Base-by-base conservation (phyloP, 2,888 invertebrate species). In the Conistra vaccinii region DNA sequence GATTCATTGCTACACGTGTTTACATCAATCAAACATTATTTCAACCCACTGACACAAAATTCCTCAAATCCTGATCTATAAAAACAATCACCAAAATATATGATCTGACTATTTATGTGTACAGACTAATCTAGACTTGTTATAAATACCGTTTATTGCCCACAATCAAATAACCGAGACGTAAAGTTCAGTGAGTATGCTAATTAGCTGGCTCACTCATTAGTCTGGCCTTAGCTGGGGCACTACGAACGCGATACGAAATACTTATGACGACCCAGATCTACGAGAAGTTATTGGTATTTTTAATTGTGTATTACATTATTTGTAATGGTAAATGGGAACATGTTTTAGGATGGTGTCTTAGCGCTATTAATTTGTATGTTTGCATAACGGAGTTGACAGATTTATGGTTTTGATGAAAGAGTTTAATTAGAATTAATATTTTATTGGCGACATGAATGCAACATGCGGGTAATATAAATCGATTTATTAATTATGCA, bases 181-280 rank as follows among this genome's bases (percentile, higher is more conserved):
- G 1, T 71, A 85, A 87, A 87, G 87, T 78, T 87, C 73, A 87
- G 88, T 79, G 62, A 32, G 88, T 87, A 86, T 86, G 88, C 48
- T 82, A 87, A 86, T 88, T 10, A 83, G 62, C 29, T 57, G 29
- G 55, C 48, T 17, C n/a, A 17, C 23, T 80, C 51, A 67, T 87
- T 75, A 76, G 70, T 58, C 48, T 23, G 57, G 80, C 67, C 69
- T 76, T 63, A 83, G 66, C 14, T 51, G 35, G 45, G 65, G n/a
- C 29, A 68, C 32, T 63, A 26, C 53, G 55, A 80, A 76, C 73
- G 29, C 17, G 63, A 66, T 69, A 53, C 67, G 51, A 73, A 65
- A 69, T 67, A n/a, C n/a, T n/a, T n/a, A 83, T 55, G 48, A 42
- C 63, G 69, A 75, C 88, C 84, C 61, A 86, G 45, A 66, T 81